Evolutionary conservation across 2,888 invertebrate species (phyloP), one percentile per base, ranked within the genome.

Genomic region (Apoda limacodes): DNA sequence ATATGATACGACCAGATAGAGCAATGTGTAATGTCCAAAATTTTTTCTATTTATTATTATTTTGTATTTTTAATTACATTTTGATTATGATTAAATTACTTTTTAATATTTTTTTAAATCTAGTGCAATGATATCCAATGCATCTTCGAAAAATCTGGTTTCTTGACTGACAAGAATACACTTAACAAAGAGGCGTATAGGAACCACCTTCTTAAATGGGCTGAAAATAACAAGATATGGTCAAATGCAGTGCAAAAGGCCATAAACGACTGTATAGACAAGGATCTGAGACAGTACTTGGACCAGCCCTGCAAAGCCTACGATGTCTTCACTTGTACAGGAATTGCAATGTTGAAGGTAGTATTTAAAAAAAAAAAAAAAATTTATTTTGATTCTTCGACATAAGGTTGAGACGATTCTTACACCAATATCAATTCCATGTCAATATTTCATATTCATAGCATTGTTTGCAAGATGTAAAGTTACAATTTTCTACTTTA

Each of bases 311-410:
- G 78, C 45, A 64, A 56, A 25, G 72, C 76, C 0, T 76, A 78
- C 30, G 78, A 80, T 32, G 72, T 76, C 0, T 78, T 78, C 30
- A 60, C 71, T 12, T 80, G 78, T 34, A 76, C 78, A 10, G 70
- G 75, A 0, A 75, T 76, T 13, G 72, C 78, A 42, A 64, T 80
- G 65, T 37, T 80, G 15, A 80, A 78, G 68, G 78, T 78, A 52
- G n/a, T n/a, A n/a, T n/a, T n/a, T n/a, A n/a, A n/a, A n/a, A n/a
- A n/a, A n/a, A n/a, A n/a, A n/a, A n/a, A n/a, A n/a, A 9, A 17
- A 11, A 17, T 11, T 11, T 9, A 20, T 9, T 30, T 20, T 25
- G 9, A 9, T 25, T n/a, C n/a, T n/a, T n/a, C n/a, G n/a, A n/a
- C n/a, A n/a, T n/a, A n/a, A n/a, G n/a, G n/a, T n/a, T 9, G 5